Conservation (phyloP, 1,140 invertebrate genomes). For the Hypsibius dujardini region DNA sequence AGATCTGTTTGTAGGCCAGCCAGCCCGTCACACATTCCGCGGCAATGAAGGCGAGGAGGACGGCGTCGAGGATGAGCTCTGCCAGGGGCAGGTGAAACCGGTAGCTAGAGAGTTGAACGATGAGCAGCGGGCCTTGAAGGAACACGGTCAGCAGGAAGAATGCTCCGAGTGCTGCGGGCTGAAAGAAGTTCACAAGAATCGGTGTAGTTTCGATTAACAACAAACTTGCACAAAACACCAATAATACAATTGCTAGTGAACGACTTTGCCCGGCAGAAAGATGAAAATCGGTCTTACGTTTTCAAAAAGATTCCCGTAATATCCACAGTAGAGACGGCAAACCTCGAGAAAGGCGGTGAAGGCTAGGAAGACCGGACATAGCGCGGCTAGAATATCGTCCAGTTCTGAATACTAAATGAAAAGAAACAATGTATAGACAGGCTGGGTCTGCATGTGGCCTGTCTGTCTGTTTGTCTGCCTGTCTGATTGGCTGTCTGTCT, state of each 20-base stretch:
- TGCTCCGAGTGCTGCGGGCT: neutral
- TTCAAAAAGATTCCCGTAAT: slow-evolving; percentile 10
- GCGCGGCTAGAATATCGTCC: neutral
- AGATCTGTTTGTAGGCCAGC: neutral
- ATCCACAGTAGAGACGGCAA: neutral
- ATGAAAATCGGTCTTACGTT: too few relatives aligned
- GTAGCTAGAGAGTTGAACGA: neutral
- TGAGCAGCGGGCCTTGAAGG: slow-evolving; percentile 2
- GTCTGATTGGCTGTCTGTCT: too few relatives aligned
- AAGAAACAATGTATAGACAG: too few relatives aligned
- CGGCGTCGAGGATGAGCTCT: neutral
- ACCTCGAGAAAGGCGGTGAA: neutral
- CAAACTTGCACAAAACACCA: too few relatives aligned
- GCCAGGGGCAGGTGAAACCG: neutral
- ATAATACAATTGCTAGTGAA: too few relatives aligned
- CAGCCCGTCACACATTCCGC: neutral
- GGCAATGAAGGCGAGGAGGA: neutral
- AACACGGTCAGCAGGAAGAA: neutral
- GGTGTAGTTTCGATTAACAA: neutral
- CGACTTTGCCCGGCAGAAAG: too few relatives aligned
- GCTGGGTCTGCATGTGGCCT: too few relatives aligned
- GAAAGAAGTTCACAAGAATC: neutral
- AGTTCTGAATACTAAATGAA: neutral
- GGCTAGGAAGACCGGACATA: neutral
- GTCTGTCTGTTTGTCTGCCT: too few relatives aligned